Conservation (phyloP, 64 coral and sea anemone species). For the Anthopleura sola region DNA sequence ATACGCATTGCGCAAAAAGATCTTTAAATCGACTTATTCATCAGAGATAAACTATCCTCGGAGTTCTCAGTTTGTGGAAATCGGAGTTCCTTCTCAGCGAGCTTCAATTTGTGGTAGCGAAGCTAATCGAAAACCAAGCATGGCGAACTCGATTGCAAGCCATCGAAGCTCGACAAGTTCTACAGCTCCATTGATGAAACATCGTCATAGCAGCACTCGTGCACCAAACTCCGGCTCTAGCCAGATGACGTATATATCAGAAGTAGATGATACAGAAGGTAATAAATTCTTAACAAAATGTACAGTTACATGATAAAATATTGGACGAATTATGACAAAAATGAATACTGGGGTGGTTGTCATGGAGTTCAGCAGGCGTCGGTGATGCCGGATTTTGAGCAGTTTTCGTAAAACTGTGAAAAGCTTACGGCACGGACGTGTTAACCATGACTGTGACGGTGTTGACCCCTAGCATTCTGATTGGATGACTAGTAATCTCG, state of each 20-base stretch:
- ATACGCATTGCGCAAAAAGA: background rate
- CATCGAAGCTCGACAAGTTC: background rate
- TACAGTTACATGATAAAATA: background rate
- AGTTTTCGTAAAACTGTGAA: background rate
- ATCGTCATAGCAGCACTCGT: background rate
- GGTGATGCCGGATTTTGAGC: background rate
- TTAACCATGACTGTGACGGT: too few relatives aligned
- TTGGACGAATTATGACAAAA: background rate
- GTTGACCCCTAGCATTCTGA: too few relatives aligned
- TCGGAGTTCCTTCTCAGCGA: background rate
- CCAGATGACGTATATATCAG: constrained; percentile 21
- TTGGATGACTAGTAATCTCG: too few relatives aligned
- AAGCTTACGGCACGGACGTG: background rate
- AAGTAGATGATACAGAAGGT: background rate
- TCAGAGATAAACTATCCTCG: background rate
- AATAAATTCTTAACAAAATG: background rate
- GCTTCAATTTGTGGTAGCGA: background rate
- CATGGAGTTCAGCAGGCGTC: too few relatives aligned
- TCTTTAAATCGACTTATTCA: background rate
- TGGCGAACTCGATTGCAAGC: background rate
- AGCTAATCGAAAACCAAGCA: background rate
- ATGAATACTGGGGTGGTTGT: too few relatives aligned
- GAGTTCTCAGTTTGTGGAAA: background rate
- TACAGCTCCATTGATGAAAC: constrained; percentile 6
- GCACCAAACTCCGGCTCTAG: background rate